Base-by-base conservation (phyloP, 2,888 invertebrate species). In the Chrysotoxum bicinctum region DNA sequence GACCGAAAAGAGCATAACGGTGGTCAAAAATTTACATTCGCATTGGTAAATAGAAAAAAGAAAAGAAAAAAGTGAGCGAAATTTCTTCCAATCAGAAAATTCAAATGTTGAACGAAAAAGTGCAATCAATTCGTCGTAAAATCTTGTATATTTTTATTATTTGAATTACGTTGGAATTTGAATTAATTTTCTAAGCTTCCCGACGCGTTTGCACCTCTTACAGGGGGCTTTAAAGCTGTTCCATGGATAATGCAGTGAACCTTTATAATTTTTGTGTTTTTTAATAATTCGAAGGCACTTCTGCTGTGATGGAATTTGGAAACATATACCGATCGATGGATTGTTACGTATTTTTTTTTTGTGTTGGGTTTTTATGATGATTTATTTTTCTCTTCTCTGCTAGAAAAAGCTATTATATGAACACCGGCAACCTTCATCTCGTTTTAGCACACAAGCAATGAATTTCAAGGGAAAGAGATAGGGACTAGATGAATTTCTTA, bases 341-440 rank as follows among this genome's bases (percentile, higher is more conserved):
- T 62, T 48, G 66, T 80, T 85, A 85, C 76, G 76, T 84, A 79
- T 70, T 72, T 75, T 45, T 68, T 69, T 74, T 35, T 56, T 56
- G 69, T 77, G 69, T 72, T 66, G 72, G 56, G 19, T 43, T 75
- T 73, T 43, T 52, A 26, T 73, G 68, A 62, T 37, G n/a, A 37
- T 37, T 60, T 66, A 48, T 48, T 48, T 23, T 50, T 50, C 48
- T 50, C 21, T 50, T 62, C 62, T 45, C 68, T 69, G 68, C 70
- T 54, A 70, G 21, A 60, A 23, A 37, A 60, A 60, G 40, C 40
- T 58, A 58, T 56, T 62, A 26, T 70, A 72, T 72, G 75, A 62
- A 73, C 78, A 73, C 82, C 75, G 76, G 85, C 80, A 85, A 80
- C 85, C 80, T 85, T 85, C 76, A 80, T 85, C 85, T 85, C 85